Base-by-base conservation (phyloP, 2,113 vertebrate species). In the Ptilorrhoa leucosticta region DNA sequence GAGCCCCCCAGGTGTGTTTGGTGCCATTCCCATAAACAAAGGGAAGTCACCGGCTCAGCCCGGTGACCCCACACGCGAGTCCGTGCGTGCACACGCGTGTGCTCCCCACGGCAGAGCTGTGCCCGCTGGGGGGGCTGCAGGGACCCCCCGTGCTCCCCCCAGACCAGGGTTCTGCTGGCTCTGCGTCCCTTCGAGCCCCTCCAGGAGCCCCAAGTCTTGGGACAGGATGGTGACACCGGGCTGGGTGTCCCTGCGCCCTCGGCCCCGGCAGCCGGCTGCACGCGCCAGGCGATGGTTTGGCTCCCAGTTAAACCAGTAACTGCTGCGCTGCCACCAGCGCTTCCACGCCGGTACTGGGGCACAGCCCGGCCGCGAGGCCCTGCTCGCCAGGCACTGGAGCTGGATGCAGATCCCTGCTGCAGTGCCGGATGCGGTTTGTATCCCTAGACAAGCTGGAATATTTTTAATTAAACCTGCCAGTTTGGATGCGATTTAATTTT, bases 391-490 rank as follows among this genome's bases (percentile, higher is more conserved):
- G 85, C 73, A 0, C 91, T 9, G 39, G 75, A 12, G 87, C 89
- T 91, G 92, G 87, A 66, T 86, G 92, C 87, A 11, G 87, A 8
- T 89, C 87, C 91, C 76, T 42, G 94, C 95, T 91, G 95, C 95
- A 80, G 92, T 54, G 68, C 92, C 68, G 87, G 94, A 31, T 84
- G 63, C 81, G 9, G 83, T 80, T 68, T 76, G 92, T 68, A 83
- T 83, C 95, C 84, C 73, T 3, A 87, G 90, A 93, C 76, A 10
- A 81, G 92, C 95, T 51, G 5, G 50, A 91, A 81, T 83, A 83
- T 95, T 94, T 93, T 89, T 96, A 95, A 96, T 95, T 95, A 95
- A 96, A 94, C 76, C 95, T 95, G 95, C 94, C 94, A 80, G 48
- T 89, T 91, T 91, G 94, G 87, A 87, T 56, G 81, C 28, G 30